Conservation (phyloP, 37 sponge, comb jelly and placozoan species). For the Halichondria panicea region DNA sequence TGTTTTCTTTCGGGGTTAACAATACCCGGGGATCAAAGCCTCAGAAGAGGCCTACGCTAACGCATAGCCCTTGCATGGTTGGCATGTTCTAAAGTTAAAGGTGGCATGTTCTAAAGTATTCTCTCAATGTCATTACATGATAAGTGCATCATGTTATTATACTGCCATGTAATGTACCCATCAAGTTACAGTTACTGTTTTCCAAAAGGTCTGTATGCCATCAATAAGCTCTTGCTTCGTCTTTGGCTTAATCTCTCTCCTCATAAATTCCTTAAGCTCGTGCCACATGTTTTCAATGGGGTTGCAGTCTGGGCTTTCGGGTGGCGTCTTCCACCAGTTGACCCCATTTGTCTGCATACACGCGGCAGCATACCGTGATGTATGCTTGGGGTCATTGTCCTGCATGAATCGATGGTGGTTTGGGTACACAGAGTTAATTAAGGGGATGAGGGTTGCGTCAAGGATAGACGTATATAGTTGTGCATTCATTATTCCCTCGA, state of each 20-base stretch:
- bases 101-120: too few species aligned
- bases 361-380: constrained; percentile 10
- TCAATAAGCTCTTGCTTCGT: constrained; percentile 26
- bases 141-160: too few species aligned
- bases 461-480: constrained; percentile 14
- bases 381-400: constrained; percentile 48
- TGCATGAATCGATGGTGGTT: constrained; percentile 13
- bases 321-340: constrained; percentile 39
- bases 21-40: too few species aligned
- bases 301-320: constrained; percentile 32
- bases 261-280: constrained; percentile 33
- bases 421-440: constrained; percentile 11
- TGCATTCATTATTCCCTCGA: constrained; percentile 51
- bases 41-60: too few species aligned
- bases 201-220: constrained; percentile 32
- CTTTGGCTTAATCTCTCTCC: constrained; percentile 18
- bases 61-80: too few species aligned
- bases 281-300: constrained; percentile 52
- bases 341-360: constrained; percentile 5
- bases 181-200: neutral
- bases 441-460: constrained; percentile 10
- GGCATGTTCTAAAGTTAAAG: too few species aligned
- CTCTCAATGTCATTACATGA: too few species aligned
- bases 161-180: too few species aligned
- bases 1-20: too few species aligned